phyloP scores from a whole-genome alignment of 2,797 vertebrate genomes.

The Pangasius larnaudii region DNA sequence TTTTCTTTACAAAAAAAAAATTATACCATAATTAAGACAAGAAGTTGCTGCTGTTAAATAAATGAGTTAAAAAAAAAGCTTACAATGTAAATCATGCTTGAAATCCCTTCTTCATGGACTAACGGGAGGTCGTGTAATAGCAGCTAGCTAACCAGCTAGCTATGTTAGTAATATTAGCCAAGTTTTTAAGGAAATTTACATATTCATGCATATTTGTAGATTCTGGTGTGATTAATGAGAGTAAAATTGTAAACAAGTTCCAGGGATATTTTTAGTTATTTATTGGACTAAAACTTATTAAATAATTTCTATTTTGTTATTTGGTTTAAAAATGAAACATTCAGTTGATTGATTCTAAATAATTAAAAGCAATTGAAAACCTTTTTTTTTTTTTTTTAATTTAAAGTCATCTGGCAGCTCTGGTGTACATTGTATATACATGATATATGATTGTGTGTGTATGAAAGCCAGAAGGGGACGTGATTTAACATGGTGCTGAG shows the following conservation, averaged over 20 bases:
- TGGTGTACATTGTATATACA: background rate
- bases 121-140: too few species aligned
- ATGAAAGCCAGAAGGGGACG: background rate
- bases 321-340: background rate
- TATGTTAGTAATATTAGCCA: too few species aligned
- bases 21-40: too few species aligned
- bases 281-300: background rate
- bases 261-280: background rate
- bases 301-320: background rate
- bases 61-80: too few species aligned
- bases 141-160: too few species aligned
- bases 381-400: background rate
- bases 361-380: background rate
- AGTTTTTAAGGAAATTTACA: too few species aligned
- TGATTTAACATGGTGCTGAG: background rate
- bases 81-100: too few species aligned
- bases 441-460: background rate
- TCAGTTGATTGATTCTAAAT: background rate
- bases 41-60: too few species aligned
- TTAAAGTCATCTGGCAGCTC: background rate
- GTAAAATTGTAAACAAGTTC: background rate
- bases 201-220: too few species aligned
- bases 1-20: too few species aligned
- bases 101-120: too few species aligned
- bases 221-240: too few species aligned